Percentiles rank a stretch among this genome's conserved stretches.
Evolutionary conservation across 2,797 vertebrate species (phyloP).

Genomic region (Muraenolepis orangiensis): DNA sequence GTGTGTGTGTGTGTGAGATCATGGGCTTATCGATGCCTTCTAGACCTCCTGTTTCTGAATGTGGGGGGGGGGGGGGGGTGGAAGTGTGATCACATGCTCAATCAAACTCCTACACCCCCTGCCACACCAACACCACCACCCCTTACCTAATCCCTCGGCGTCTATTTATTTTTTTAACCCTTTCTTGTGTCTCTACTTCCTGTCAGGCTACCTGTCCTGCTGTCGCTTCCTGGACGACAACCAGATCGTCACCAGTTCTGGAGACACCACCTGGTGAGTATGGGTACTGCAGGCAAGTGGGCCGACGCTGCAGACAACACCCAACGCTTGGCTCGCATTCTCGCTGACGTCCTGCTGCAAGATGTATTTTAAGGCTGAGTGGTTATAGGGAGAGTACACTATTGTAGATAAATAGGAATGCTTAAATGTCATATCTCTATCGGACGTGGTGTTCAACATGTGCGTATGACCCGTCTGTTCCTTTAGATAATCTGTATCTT

Average conservation of each 20-base stretch:
- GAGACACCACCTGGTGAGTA: conserved; percentile 96
- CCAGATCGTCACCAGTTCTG: conserved; percentile 97
- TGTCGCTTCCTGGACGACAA: conserved; percentile 98
- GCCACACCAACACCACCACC: neutral
- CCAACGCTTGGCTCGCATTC: neutral
- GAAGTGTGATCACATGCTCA: conserved; percentile 18
- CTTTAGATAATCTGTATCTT: neutral
- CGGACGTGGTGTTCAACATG: neutral
- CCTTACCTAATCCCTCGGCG: neutral
- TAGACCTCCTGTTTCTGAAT: conserved; percentile 24
- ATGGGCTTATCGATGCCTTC: conserved; percentile 17
- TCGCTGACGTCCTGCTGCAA: neutral
- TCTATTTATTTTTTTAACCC: neutral
- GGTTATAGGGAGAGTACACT: neutral
- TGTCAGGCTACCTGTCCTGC: conserved; percentile 94
- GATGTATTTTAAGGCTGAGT: neutral
- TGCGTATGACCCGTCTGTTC: neutral
- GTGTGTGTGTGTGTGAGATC: neutral
- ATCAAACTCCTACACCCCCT: neutral
- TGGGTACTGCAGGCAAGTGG: conserved; percentile 29
- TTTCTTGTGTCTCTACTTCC: conserved; percentile 30
- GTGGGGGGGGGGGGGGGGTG: too few relatives aligned
- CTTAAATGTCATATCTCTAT: neutral
- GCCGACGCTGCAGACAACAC: neutral
- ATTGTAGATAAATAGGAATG: neutral